A percentile compares a stretch with the other conserved stretches of the same genome.
Evolutionary conservation across 1,140 invertebrate genomes (phyloP).

Genomic region (Pseudomyrmex pallidus): DNA sequence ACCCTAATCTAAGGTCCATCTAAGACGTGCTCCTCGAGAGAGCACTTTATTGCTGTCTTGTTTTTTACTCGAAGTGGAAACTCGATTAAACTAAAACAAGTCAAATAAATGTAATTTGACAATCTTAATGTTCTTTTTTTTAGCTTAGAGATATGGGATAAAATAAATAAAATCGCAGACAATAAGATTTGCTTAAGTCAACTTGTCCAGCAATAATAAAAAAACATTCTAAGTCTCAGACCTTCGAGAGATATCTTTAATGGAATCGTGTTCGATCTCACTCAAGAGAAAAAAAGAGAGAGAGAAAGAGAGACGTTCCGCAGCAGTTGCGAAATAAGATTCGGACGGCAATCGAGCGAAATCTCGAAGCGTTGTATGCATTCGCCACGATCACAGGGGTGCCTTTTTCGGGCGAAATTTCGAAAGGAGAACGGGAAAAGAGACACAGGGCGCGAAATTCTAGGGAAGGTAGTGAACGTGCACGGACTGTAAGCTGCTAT

Average conservation of each 20-base stretch:
- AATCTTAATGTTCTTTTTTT: neutral
- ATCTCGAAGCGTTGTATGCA: slow-evolving; percentile 30
- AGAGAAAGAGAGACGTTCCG: neutral
- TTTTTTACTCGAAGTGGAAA: neutral
- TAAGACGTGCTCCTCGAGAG: neutral
- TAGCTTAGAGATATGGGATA: neutral
- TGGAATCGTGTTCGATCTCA: slow-evolving; percentile 23
- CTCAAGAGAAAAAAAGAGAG: neutral
- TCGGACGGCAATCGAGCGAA: slow-evolving; percentile 18
- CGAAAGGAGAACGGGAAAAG: slow-evolving; percentile 25
- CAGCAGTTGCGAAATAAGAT: slow-evolving; percentile 27
- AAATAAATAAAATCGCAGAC: neutral
- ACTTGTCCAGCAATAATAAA: neutral
- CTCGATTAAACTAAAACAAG: slow-evolving; percentile 2
- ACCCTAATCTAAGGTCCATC: slow-evolving; percentile 20
- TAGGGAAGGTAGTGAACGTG: slow-evolving; percentile 78
- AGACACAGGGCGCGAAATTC: slow-evolving; percentile 73
- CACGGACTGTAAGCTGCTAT: slow-evolving; percentile 84
- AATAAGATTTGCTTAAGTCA: slow-evolving; percentile 5
- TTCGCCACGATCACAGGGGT: slow-evolving; percentile 11
- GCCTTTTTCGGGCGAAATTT: slow-evolving; percentile 42
- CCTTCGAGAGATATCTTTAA: slow-evolving; percentile 15
- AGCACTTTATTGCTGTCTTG: slow-evolving; percentile 1
- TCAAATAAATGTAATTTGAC: neutral
- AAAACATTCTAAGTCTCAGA: slow-evolving; percentile 2